These are phyloP conservation scores for Coptotermes formosanus DNA, from an alignment of 1,140 invertebrate genomes.

Conservation along the genomic window DNA sequence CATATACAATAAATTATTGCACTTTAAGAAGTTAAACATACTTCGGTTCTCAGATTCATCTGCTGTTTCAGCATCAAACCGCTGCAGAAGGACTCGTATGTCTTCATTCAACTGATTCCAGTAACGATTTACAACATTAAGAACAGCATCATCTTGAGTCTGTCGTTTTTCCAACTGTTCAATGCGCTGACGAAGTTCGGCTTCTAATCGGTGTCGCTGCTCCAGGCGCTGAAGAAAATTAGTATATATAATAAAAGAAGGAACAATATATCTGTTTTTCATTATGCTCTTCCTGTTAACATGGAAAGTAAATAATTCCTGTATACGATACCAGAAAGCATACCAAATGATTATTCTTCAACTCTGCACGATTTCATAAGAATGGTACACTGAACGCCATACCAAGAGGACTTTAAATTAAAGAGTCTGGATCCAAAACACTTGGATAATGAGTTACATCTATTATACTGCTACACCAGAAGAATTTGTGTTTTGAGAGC, in stretches of 20 bases:
- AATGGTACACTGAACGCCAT: too few species aligned
- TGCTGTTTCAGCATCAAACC: conserved; percentile 96
- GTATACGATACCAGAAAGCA: not conserved
- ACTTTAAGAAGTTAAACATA: conserved; percentile 47
- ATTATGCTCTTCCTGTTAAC: not conserved
- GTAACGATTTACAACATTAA: conserved; percentile 97
- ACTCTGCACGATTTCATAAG: not conserved
- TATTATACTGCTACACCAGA: too few species aligned
- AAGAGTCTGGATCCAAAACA: too few species aligned
- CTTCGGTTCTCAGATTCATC: conserved; percentile 95
- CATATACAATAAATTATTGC: too few species aligned
- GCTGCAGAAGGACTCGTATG: conserved; percentile 86
- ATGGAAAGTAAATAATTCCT: not conserved
- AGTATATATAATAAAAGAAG: conserved; percentile 11
- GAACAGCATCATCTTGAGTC: conserved; percentile 95
- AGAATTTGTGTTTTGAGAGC: too few species aligned
- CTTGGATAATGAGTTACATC: too few species aligned
- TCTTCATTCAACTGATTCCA: conserved; percentile 99
- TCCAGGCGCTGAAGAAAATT: conserved; percentile 70
- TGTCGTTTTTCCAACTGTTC: conserved; percentile 96
- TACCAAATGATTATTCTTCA: not conserved
- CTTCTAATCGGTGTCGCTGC: conserved; percentile 83
- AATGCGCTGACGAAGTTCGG: conserved; percentile 86
- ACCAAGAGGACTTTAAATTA: too few species aligned
- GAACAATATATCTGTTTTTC: not conserved